Percentiles rank a stretch among this genome's conserved stretches.
phyloP scores from a whole-genome alignment of 2,797 vertebrate species.

The Botia almorhae region DNA sequence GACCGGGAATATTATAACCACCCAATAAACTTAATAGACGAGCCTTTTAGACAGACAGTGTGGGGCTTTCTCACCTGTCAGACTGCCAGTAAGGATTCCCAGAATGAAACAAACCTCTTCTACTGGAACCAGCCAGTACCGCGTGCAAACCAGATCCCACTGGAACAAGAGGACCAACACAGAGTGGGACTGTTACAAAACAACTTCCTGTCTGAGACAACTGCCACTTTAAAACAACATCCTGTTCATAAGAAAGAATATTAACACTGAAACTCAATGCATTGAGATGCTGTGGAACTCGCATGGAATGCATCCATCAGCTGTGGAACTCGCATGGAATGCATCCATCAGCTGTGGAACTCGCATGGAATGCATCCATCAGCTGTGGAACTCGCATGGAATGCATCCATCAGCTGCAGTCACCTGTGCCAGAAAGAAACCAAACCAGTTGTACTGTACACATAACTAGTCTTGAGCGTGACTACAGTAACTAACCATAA shows the following conservation, averaged over 20 bases:
- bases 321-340: too few relatives aligned
- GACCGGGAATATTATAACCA: background rate
- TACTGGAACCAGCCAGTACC: slow-evolving; percentile 88
- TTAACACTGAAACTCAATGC: too few relatives aligned
- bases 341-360: too few relatives aligned
- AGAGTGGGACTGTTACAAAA: background rate
- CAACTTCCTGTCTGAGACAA: too few relatives aligned
- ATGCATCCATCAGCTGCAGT: background rate
- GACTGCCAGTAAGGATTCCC: slow-evolving; percentile 83
- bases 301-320: too few relatives aligned
- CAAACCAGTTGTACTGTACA: slow-evolving; percentile 13
- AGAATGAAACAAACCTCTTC: slow-evolving; percentile 90
- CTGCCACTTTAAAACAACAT: too few relatives aligned
- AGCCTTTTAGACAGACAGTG: background rate
- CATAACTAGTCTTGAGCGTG: background rate
- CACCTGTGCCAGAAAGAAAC: background rate
- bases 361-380: too few relatives aligned
- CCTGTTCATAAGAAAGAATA: background rate
- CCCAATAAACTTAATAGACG: too few relatives aligned
- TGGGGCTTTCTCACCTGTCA: slow-evolving; percentile 85
- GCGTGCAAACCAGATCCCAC: slow-evolving; percentile 90
- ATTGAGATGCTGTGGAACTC: too few relatives aligned
- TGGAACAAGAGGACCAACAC: slow-evolving; percentile 59
- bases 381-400: background rate
- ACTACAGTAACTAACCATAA: background rate